phyloP scores from a whole-genome alignment of 2,113 vertebrate species.

The Delphinapterus leucas region DNA sequence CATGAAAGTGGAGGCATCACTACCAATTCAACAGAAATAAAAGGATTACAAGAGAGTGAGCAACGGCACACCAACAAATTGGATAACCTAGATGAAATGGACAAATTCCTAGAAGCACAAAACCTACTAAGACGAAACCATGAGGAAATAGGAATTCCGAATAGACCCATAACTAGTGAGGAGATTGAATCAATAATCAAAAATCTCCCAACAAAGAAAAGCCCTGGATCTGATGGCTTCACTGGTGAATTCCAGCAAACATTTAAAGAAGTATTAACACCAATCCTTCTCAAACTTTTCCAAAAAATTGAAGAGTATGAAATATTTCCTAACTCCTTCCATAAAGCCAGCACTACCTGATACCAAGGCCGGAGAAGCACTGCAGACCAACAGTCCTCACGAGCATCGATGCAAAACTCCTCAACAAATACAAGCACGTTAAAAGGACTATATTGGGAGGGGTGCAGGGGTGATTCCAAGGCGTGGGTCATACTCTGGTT shows the following conservation, averaged over 20 bases:
- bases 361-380: background rate
- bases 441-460: accelerated
- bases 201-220: background rate
- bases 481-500: too few relatives aligned
- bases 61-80: background rate
- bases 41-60: background rate
- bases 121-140: background rate
- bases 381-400: background rate
- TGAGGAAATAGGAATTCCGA: background rate
- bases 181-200: background rate
- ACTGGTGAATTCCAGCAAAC: background rate
- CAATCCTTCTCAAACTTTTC: background rate
- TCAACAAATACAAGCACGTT: accelerated
- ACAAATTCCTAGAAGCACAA: background rate
- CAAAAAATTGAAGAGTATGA: background rate
- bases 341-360: too few relatives aligned
- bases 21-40: background rate
- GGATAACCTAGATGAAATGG: background rate
- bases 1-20: background rate
- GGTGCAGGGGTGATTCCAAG: accelerated
- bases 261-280: background rate
- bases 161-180: background rate
- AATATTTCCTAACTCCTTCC: too few relatives aligned
- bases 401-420: background rate
- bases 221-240: background rate